These are phyloP conservation scores for Lycocerus yunnanus DNA, from an alignment of 2,888 invertebrate species.

Conservation along the genomic window DNA sequence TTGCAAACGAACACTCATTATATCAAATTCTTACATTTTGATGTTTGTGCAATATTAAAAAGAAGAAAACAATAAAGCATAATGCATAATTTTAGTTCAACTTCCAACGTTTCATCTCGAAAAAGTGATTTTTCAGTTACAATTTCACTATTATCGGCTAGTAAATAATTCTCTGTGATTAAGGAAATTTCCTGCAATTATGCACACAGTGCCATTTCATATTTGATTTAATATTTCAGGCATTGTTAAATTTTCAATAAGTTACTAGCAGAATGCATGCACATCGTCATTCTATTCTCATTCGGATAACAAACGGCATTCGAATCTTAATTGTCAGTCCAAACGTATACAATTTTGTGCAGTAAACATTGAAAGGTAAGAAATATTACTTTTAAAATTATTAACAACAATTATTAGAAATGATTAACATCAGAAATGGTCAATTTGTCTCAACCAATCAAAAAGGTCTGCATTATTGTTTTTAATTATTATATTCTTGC, in stretches of 20 bases:
- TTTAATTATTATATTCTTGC: too few species aligned
- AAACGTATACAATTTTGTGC: neutral
- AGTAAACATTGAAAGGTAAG: neutral
- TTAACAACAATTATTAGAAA: too few species aligned
- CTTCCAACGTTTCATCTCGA: neutral
- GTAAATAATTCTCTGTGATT: neutral
- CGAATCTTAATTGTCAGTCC: neutral
- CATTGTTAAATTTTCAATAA: neutral
- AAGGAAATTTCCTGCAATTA: neutral
- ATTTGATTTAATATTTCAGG: neutral
- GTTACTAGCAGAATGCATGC: neutral
- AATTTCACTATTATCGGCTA: neutral
- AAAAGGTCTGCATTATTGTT: too few species aligned
- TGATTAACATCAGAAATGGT: too few species aligned
- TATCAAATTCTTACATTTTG: neutral
- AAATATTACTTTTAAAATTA: too few species aligned
- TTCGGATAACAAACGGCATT: neutral
- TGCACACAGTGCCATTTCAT: neutral
- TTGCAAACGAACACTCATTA: too few species aligned
- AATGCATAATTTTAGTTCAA: neutral
- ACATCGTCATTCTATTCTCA: neutral
- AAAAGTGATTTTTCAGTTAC: neutral
- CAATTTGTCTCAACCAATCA: too few species aligned
- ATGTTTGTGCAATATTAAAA: neutral
- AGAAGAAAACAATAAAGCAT: neutral